A percentile compares a stretch with the other conserved stretches of the same genome.
Conservation (phyloP, 2,113 vertebrate genomes). For the Dunckerocampus dactyliophorus region DNA sequence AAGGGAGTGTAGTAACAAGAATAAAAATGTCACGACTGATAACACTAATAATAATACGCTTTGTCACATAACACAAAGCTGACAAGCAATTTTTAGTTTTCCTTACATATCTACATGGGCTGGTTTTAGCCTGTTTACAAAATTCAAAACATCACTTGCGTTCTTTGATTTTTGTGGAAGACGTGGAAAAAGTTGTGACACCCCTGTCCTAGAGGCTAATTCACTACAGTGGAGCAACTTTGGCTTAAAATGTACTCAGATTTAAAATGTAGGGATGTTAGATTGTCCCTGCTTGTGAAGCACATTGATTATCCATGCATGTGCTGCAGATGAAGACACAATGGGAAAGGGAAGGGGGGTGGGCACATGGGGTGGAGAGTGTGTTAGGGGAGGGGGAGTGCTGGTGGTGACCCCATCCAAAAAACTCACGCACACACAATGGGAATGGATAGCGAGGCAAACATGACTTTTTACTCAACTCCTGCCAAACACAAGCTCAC, state of each 20-base stretch:
- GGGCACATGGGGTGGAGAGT: conserved; percentile 11
- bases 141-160: too few species aligned
- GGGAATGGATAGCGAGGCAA: conserved; percentile 5
- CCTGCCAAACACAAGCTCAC: conserved; percentile 4
- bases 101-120: background rate
- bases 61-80: too few species aligned
- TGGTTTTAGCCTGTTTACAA: background rate
- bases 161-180: too few species aligned
- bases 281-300: conserved; percentile 31
- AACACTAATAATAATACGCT: too few species aligned
- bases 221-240: background rate
- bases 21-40: too few species aligned
- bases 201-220: too few species aligned
- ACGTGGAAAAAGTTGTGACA: too few species aligned
- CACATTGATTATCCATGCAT: conserved; percentile 56
- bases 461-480: conserved; percentile 11
- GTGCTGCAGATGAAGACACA: conserved; percentile 50
- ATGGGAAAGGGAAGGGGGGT: conserved; percentile 31
- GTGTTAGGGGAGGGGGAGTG: conserved; percentile 1
- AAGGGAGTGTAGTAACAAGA: too few species aligned
- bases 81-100: too few species aligned
- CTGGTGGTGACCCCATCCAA: conserved; percentile 31
- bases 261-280: conserved; percentile 6
- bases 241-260: background rate
- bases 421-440: conserved; percentile 62